Conservation (phyloP, 2,113 vertebrate species). For the Rattus rattus region DNA sequence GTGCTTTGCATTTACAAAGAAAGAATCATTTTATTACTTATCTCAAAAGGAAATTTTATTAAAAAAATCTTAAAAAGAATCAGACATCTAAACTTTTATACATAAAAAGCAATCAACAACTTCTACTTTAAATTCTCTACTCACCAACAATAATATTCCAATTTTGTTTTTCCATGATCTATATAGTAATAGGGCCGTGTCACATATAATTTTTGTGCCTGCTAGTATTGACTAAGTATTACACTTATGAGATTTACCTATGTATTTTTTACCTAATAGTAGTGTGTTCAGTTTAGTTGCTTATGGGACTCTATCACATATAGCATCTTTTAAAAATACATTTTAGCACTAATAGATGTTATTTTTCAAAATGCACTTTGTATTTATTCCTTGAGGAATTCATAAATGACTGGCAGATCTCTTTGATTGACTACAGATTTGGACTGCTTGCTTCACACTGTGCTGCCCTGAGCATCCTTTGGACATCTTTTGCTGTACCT, state of each 20-base stretch:
- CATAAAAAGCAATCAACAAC: neutral
- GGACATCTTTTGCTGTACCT: neutral
- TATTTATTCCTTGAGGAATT: neutral
- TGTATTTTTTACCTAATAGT: neutral
- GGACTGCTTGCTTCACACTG: neutral
- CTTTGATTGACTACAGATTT: neutral
- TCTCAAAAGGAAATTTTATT: neutral
- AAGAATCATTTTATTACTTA: neutral
- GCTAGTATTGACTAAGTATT: neutral
- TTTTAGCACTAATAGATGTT: neutral
- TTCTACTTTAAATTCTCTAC: neutral
- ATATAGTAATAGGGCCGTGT: neutral
- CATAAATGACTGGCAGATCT: neutral
- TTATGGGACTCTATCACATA: neutral
- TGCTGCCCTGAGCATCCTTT: neutral
- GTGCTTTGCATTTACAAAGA: no score
- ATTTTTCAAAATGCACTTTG: neutral
- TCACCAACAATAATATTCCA: neutral
- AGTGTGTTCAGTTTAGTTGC: neutral
- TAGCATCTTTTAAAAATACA: neutral
- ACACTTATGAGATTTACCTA: neutral
- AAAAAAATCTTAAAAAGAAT: neutral
- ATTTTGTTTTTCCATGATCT: neutral
- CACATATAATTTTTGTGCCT: neutral
- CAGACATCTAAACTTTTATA: neutral